phyloP scores from a whole-genome alignment of 1,140 invertebrate species.

The Pogonomyrmex barbatus region DNA sequence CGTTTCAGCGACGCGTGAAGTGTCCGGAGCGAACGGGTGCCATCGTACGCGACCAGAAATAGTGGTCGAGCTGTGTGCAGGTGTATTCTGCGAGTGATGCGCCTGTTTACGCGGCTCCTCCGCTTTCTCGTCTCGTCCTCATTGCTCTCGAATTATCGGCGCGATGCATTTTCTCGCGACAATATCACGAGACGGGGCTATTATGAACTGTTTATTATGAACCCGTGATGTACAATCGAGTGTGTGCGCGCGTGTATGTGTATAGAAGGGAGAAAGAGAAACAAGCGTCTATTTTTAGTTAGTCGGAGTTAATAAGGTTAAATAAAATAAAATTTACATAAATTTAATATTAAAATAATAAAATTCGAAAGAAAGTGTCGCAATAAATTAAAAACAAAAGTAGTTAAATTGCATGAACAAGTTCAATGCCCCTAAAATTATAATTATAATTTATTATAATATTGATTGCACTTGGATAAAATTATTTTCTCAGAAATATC shows the following conservation, averaged over 20 bases:
- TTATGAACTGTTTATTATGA: conserved; percentile 5
- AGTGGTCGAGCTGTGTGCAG: conserved; percentile 59
- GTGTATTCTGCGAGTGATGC: conserved; percentile 62
- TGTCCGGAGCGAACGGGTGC: conserved; percentile 46
- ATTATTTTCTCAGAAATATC: background rate
- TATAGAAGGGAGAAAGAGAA: background rate
- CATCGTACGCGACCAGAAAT: conserved; percentile 67
- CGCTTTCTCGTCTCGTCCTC: background rate
- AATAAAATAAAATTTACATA: background rate
- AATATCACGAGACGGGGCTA: background rate
- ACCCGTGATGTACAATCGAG: background rate
- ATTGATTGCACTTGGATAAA: background rate
- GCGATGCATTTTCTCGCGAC: background rate
- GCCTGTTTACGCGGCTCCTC: background rate
- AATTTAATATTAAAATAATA: background rate
- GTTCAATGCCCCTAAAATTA: background rate
- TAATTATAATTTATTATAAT: no score
- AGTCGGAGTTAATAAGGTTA: background rate
- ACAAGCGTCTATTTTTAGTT: background rate
- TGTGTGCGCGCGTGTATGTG: background rate
- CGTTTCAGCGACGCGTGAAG: conserved; percentile 70
- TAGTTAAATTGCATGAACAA: background rate
- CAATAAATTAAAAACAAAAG: background rate
- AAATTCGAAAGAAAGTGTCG: background rate
- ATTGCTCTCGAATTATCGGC: background rate